Percentiles rank a stretch among this genome's conserved stretches.
Conservation (phyloP, 2,888 invertebrate genomes). For the Epinotia nisella region DNA sequence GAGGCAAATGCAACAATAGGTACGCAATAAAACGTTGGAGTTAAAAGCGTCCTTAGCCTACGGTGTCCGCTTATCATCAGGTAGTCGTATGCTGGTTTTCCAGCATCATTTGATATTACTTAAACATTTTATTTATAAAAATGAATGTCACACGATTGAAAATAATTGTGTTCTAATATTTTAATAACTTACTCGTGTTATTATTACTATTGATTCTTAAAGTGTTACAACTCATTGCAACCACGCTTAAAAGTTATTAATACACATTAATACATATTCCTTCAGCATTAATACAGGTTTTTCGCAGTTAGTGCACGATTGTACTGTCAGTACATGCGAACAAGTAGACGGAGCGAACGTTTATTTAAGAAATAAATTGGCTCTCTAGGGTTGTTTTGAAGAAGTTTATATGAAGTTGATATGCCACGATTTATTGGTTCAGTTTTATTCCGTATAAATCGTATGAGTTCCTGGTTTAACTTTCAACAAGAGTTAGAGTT, state of each 20-base stretch:
- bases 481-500: conserved; percentile 4
- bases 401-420: conserved; percentile 29
- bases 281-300: neutral
- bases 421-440: conserved; percentile 32
- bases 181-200: too few species aligned
- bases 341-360: conserved; percentile 52
- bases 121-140: too few species aligned
- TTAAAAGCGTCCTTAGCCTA: too few species aligned
- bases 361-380: conserved; percentile 63
- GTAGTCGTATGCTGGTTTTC: too few species aligned
- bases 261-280: neutral
- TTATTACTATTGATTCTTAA: too few species aligned
- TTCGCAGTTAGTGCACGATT: neutral
- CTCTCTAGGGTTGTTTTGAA: conserved; percentile 46
- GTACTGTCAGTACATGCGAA: neutral
- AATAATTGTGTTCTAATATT: too few species aligned
- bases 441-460: conserved; percentile 28
- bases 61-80: too few species aligned
- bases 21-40: too few species aligned
- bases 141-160: too few species aligned
- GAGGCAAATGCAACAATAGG: too few species aligned
- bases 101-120: too few species aligned
- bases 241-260: neutral
- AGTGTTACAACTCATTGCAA: too few species aligned
- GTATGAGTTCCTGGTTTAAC: conserved; percentile 6